Evolutionary conservation across 2,797 vertebrate species (phyloP).

Genomic region (Pangasius macronema): DNA sequence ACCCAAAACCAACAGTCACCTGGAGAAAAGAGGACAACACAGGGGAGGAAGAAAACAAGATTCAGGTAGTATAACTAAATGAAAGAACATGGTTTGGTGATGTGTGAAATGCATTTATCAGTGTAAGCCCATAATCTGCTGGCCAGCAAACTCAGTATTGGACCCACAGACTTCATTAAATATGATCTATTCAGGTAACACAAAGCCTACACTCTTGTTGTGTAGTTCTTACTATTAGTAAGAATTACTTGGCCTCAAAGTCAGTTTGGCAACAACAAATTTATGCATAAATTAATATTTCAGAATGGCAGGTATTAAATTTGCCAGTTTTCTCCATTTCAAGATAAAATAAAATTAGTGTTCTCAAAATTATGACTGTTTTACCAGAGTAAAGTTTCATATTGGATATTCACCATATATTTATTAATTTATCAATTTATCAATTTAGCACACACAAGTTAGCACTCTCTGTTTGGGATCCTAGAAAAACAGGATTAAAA

Average conservation of each 20-base stretch:
- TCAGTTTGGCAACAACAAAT: neutral
- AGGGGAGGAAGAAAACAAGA: slow-evolving; percentile 74
- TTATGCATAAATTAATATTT: neutral
- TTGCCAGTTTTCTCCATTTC: neutral
- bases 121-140: neutral
- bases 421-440: neutral
- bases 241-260: neutral
- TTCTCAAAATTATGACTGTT: neutral
- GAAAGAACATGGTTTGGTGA: neutral
- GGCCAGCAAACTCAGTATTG: neutral
- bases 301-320: neutral
- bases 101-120: neutral
- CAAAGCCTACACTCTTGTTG: neutral
- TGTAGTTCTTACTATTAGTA: neutral
- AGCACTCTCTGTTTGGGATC: neutral
- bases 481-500: neutral
- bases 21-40: slow-evolving; percentile 85
- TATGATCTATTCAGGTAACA: neutral
- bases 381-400: neutral
- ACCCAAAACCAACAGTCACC: slow-evolving; percentile 84
- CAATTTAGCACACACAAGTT: neutral
- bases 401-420: neutral
- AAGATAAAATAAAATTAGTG: neutral
- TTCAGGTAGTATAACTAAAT: slow-evolving; percentile 76
- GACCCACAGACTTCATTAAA: neutral